Evolutionary conservation across 1,140 invertebrate species (phyloP).

Genomic region (Caenorhabditis tropicalis): DNA sequence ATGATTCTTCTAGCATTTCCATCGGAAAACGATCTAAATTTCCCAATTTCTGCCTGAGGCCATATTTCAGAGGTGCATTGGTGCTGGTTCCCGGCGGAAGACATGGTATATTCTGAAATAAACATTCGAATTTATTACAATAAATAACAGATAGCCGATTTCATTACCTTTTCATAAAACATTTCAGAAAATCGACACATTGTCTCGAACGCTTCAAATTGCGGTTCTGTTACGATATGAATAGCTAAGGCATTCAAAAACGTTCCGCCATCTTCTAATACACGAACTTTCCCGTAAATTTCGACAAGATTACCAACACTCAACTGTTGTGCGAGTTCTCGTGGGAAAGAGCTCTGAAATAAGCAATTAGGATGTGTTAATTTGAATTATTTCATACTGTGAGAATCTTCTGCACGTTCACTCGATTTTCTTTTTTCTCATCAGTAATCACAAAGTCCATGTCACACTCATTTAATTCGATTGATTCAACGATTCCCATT

Average conservation of each 20-base stretch:
- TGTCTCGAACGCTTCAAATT: background rate
- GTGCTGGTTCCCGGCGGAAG: background rate
- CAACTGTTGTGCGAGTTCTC: background rate
- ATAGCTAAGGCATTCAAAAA: background rate
- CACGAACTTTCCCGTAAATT: background rate
- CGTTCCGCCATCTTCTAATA: background rate
- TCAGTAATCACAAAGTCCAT: background rate
- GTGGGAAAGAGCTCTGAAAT: background rate
- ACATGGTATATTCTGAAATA: background rate
- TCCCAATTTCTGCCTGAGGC: background rate
- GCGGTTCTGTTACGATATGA: background rate
- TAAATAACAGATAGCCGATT: background rate
- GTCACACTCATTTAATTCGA: background rate
- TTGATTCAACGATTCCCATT: background rate
- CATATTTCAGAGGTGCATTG: background rate
- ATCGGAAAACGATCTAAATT: constrained; percentile 3
- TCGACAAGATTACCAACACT: background rate
- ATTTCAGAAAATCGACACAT: background rate
- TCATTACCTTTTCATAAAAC: background rate
- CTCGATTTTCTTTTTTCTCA: background rate
- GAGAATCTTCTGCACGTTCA: background rate
- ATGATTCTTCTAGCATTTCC: background rate
- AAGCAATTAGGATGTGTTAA: background rate
- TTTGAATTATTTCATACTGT: background rate
- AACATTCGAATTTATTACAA: background rate